Evolutionary conservation across 2,888 invertebrate genomes (phyloP).

Genomic region (Siphlonurus alternatus): DNA sequence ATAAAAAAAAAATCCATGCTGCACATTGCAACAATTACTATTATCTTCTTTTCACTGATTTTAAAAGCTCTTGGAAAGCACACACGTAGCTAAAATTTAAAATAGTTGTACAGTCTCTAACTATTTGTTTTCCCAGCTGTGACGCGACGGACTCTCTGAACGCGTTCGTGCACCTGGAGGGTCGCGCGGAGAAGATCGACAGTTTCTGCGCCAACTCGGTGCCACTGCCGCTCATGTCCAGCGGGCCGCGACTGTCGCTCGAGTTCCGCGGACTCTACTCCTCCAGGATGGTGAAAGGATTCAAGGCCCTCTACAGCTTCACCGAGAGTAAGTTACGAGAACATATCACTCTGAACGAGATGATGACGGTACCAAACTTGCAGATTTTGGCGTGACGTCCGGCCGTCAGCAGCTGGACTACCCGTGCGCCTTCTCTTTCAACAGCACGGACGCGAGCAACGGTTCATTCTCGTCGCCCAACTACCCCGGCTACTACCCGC

Average conservation of each 20-base stretch:
- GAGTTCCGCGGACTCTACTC: slow-evolving; percentile 68
- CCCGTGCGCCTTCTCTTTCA: slow-evolving; percentile 77
- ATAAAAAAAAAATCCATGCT: too few relatives aligned
- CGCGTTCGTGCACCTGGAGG: slow-evolving; percentile 67
- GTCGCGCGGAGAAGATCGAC: slow-evolving; percentile 70
- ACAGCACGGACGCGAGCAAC: slow-evolving; percentile 59
- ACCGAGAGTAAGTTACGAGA: slow-evolving; percentile 65
- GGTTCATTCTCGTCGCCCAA: slow-evolving; percentile 80
- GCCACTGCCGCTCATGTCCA: slow-evolving; percentile 86
- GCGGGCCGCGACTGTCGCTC: slow-evolving; percentile 66
- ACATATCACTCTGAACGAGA: not conserved
- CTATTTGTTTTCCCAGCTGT: slow-evolving; percentile 53
- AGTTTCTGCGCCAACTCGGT: slow-evolving; percentile 68
- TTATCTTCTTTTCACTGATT: too few relatives aligned
- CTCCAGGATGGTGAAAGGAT: slow-evolving; percentile 67
- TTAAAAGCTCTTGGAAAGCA: too few relatives aligned
- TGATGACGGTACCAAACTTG: too few relatives aligned
- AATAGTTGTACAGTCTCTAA: too few relatives aligned
- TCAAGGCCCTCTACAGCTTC: slow-evolving; percentile 76
- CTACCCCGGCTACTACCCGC: slow-evolving; percentile 77
- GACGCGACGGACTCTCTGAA: slow-evolving; percentile 60
- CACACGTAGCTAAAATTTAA: too few relatives aligned
- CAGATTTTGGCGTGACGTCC: slow-evolving; percentile 78
- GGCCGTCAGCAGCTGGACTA: slow-evolving; percentile 59
- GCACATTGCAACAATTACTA: too few relatives aligned